Conservation (phyloP, 2,797 vertebrate species). For the Lacerta viridis region DNA sequence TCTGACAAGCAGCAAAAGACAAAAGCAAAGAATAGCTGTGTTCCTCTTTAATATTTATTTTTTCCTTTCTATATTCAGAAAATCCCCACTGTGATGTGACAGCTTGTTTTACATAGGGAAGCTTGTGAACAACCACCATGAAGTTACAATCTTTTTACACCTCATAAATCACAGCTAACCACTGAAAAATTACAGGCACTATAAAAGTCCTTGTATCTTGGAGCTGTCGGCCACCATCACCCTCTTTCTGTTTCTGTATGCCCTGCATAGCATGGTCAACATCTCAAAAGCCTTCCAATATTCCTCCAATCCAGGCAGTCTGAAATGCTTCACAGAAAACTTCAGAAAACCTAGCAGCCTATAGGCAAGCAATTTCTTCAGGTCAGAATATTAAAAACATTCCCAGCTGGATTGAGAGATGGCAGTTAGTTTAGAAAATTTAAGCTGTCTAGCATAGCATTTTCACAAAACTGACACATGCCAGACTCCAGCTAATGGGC, state of each 20-base stretch:
- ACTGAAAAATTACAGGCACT: conserved; percentile 11
- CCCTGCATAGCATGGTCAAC: background rate
- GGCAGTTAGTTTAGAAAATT: too few relatives aligned
- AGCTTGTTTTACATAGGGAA: conserved; percentile 30
- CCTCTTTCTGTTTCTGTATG: background rate
- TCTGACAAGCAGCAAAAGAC: background rate
- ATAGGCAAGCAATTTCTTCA: too few relatives aligned
- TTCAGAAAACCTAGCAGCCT: background rate
- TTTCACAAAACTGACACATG: background rate
- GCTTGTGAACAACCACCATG: conserved; percentile 30
- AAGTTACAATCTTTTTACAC: conserved; percentile 39
- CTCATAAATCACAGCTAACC: conserved; percentile 52
- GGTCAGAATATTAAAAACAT: too few relatives aligned
- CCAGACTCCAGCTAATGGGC: too few relatives aligned
- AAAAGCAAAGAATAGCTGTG: conserved; percentile 27
- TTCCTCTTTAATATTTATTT: conserved; percentile 8
- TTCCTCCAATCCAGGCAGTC: background rate
- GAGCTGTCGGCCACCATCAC: background rate
- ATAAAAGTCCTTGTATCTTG: conserved; percentile 19
- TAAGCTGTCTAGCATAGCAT: too few relatives aligned
- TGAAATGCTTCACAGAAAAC: background rate
- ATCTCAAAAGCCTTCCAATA: background rate
- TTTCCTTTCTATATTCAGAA: conserved; percentile 22
- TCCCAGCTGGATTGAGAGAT: too few relatives aligned
- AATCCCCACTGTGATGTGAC: conserved; percentile 31